phyloP scores from a whole-genome alignment of 2,113 vertebrate species.

The Ptychochromis oligacanthus region DNA sequence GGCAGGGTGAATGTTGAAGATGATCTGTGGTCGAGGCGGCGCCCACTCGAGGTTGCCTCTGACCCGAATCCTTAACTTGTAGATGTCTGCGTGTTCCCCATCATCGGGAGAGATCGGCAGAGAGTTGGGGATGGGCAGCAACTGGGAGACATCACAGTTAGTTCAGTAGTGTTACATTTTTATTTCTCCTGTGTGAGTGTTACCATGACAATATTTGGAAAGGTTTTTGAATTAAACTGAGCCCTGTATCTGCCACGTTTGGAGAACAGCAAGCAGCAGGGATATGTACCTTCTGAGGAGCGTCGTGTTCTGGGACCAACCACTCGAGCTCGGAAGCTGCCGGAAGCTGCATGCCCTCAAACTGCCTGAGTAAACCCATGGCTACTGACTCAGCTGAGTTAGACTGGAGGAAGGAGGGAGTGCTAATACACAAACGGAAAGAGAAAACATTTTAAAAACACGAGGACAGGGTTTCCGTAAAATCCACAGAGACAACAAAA shows the following conservation, averaged over 20 bases:
- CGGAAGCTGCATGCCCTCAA: constrained; percentile 97
- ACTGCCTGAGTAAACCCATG: constrained; percentile 96
- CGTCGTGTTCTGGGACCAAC: constrained; percentile 95
- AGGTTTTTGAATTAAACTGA: too few relatives aligned
- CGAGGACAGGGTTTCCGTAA: not conserved
- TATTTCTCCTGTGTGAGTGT: too few relatives aligned
- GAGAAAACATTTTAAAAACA: not conserved
- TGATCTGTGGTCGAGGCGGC: constrained; percentile 95
- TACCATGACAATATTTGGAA: too few relatives aligned
- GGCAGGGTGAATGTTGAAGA: constrained; percentile 95
- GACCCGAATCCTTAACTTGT: constrained; percentile 95
- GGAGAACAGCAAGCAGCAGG: not conserved
- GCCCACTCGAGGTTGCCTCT: constrained; percentile 98
- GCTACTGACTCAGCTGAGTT: constrained; percentile 97
- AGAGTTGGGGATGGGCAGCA: constrained; percentile 95
- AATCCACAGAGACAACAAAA: not conserved
- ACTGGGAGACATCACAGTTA: constrained; percentile 70
- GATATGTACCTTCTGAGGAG: constrained; percentile 91
- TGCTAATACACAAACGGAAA: constrained; percentile 72
- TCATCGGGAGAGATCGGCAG: constrained; percentile 96
- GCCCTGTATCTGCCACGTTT: not conserved
- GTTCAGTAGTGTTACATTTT: not conserved
- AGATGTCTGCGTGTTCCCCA: constrained; percentile 95
- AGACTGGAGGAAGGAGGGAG: constrained; percentile 88
- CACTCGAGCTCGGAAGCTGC: constrained; percentile 96